These are phyloP conservation scores for Otocyon megalotis DNA, from an alignment of 2,113 vertebrate species.

Conservation along the genomic window DNA sequence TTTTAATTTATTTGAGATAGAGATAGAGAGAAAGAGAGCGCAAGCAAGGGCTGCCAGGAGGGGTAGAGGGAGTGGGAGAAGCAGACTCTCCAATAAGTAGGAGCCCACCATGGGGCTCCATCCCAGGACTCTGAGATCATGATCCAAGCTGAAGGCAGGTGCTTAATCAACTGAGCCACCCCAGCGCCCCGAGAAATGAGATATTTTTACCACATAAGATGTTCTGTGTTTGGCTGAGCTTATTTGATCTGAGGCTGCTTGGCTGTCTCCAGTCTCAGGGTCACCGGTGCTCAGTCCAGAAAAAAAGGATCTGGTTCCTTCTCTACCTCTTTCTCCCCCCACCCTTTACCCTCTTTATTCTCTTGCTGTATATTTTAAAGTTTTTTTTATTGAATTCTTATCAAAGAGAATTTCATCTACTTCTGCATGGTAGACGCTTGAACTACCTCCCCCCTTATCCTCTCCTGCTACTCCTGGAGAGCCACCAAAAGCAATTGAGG, in stretches of 20 bases:
- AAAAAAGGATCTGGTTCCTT: not conserved
- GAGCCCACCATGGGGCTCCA: not conserved
- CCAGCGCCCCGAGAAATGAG: not conserved
- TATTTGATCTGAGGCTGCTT: not conserved
- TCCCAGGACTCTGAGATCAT: not conserved
- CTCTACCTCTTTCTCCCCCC: not conserved
- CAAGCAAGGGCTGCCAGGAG: not conserved
- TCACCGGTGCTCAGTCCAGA: not conserved
- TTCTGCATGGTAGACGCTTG: not conserved
- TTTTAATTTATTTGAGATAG: not conserved
- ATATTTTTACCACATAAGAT: not conserved
- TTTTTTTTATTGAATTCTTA: not conserved
- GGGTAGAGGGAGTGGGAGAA: not conserved
- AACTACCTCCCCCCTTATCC: not conserved
- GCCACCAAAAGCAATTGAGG: not conserved
- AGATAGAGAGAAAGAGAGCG: not conserved
- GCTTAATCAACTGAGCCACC: not conserved
- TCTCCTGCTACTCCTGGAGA: not conserved
- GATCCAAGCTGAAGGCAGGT: not conserved
- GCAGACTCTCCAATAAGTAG: not conserved
- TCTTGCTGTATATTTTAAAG: not conserved
- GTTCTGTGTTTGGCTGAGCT: not conserved
- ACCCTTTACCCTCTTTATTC: not conserved
- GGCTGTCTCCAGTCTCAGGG: not conserved
- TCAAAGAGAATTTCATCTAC: slow-evolving; percentile 2